Base-by-base conservation (phyloP, 2,797 vertebrate species). In the Hylomyscus alleni region DNA sequence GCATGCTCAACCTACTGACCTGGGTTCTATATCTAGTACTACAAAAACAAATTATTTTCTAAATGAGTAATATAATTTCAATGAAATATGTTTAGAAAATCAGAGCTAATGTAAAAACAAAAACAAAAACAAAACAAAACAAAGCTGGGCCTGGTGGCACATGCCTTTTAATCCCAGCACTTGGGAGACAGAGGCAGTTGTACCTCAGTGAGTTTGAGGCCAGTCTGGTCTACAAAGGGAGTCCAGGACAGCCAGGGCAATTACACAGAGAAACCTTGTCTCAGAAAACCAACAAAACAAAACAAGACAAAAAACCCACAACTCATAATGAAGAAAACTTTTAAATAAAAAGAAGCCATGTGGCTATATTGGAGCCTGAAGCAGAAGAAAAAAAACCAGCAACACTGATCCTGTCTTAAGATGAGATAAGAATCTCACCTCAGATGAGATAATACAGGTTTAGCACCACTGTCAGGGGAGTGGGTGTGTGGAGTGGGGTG, bases 41-140 rank as follows among this genome's bases (percentile, higher is more conserved):
- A 13, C 4, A 60, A 67, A n/a, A 73, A 31, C 6, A 82, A 58
- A 13, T 4, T 19, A 6, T 1, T 56, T 78, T 78, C 22, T 26
- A 60, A 83, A 60, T 77, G 75, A 52, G 73, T 76, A 93, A 40
- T 77, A 84, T 40, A 58, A 72, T 76, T 58, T 89, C 44, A 81
- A 93, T 40, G n/a, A 3, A 40, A 10, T 93, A 37, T 47, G 37
- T 85, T 56, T 76, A 93, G 24, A 81, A 60, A 89, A 37, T 89
- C 26, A 56, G 92, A 89, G 83, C 90, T 24, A 90, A 50, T 84
- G 83, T 67, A 62, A 80, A 65, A 62, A 67, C 40, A 78, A 80
- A 52, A 50, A 50, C 1, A 12, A 56, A 56, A 56, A 19, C 20
- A 12, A 56, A 58, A 58, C 20, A 56, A 81, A 62, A 69, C 67